Evolutionary conservation across 2,797 vertebrate genomes (phyloP).

Genomic region (Spheniscus humboldti): DNA sequence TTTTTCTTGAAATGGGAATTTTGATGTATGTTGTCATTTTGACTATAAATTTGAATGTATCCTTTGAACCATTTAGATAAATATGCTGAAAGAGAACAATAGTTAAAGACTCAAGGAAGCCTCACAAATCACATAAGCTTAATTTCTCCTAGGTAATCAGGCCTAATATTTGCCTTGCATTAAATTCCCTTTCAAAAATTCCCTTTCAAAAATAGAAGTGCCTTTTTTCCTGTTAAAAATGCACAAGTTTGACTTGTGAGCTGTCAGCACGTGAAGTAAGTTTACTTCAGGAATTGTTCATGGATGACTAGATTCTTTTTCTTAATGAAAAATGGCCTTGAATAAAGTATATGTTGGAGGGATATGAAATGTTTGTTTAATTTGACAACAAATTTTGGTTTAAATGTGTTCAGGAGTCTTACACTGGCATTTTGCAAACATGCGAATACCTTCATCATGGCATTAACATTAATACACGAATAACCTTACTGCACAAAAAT

Average conservation of each 20-base stretch:
- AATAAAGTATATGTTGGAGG: not conserved
- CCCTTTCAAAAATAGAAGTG: not conserved
- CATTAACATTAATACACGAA: not conserved
- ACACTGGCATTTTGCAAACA: not conserved
- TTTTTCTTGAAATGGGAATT: slow-evolving; percentile 2
- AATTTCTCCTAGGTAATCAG: slow-evolving; percentile 18
- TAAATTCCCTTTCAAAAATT: not conserved
- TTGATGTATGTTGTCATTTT: not conserved
- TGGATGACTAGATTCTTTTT: slow-evolving; percentile 29
- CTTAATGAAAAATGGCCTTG: slow-evolving; percentile 5
- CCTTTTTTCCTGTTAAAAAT: not conserved
- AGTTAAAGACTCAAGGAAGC: not conserved
- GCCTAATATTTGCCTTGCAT: not conserved
- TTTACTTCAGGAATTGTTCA: slow-evolving; percentile 45
- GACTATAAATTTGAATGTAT: not conserved
- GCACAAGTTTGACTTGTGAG: not conserved
- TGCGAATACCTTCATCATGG: not conserved
- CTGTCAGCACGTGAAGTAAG: slow-evolving; percentile 11
- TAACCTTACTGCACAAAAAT: not conserved
- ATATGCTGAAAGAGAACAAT: slow-evolving; percentile 4
- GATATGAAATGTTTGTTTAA: slow-evolving; percentile 2
- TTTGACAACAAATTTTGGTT: not conserved
- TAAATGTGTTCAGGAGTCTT: not conserved
- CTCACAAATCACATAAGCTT: not conserved
- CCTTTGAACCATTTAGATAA: slow-evolving; percentile 33